Conservation (phyloP, 1,140 invertebrate species). For the Macrocentrus cingulum region DNA sequence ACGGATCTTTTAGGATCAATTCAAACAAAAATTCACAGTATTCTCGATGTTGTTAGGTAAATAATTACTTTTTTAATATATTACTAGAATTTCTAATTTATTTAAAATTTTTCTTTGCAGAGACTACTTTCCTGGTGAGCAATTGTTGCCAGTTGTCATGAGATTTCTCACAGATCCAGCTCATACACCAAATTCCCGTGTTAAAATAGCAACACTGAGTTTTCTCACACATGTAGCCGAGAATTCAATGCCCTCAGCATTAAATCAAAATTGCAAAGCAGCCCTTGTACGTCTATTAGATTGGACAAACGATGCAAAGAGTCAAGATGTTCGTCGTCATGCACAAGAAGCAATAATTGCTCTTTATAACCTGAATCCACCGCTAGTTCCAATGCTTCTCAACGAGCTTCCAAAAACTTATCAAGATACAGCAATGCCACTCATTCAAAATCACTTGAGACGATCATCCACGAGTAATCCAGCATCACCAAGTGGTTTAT, state of each 20-base stretch:
- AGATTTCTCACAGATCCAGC: slow-evolving; percentile 85
- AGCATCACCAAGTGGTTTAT: slow-evolving; percentile 58
- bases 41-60: slow-evolving; percentile 82
- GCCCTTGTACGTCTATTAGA: slow-evolving; percentile 70
- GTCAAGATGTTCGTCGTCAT: slow-evolving; percentile 75
- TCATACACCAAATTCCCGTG: slow-evolving; percentile 86
- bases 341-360: slow-evolving; percentile 80
- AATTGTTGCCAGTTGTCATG: slow-evolving; percentile 66
- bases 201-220: slow-evolving; percentile 74
- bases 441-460: slow-evolving; percentile 82
- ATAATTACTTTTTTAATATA: slow-evolving; percentile 26
- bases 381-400: slow-evolving; percentile 82
- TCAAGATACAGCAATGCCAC: slow-evolving; percentile 75
- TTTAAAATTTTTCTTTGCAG: slow-evolving; percentile 48
- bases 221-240: slow-evolving; percentile 74
- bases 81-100: neutral
- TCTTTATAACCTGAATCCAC: slow-evolving; percentile 87
- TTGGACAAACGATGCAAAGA: slow-evolving; percentile 70
- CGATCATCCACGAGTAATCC: slow-evolving; percentile 63
- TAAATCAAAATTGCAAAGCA: slow-evolving; percentile 59
- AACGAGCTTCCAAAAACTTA: slow-evolving; percentile 80
- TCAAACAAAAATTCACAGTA: slow-evolving; percentile 84
- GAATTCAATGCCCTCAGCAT: slow-evolving; percentile 56
- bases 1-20: slow-evolving; percentile 87
- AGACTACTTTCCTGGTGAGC: slow-evolving; percentile 66